These are phyloP conservation scores for Lasius platythorax DNA, from an alignment of 2,888 invertebrate species.

Conservation along the genomic window DNA sequence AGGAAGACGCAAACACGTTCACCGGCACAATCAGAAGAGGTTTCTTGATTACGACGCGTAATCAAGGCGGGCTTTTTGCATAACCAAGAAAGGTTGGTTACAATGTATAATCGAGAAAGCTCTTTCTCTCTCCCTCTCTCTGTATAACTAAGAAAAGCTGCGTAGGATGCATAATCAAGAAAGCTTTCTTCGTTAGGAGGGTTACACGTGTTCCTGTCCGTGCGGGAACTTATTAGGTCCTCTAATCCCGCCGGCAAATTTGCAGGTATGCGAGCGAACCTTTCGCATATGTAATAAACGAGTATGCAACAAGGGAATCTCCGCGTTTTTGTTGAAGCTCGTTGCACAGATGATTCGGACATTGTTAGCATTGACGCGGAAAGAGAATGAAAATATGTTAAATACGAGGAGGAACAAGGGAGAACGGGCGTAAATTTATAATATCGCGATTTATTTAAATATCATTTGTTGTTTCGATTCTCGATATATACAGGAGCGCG, in stretches of 20 bases:
- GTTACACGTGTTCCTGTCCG: conserved; percentile 56
- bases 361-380: neutral
- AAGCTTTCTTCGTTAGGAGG: conserved; percentile 52
- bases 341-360: conserved; percentile 36
- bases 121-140: neutral
- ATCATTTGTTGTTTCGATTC: conserved; percentile 9
- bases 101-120: conserved; percentile 56
- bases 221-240: conserved; percentile 52
- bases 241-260: conserved; percentile 55
- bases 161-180: conserved; percentile 57
- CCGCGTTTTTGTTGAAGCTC: conserved; percentile 26
- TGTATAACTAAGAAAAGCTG: conserved; percentile 56
- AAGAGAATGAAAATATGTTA: neutral
- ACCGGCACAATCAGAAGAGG: conserved; percentile 53
- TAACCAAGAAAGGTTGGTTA: conserved; percentile 56
- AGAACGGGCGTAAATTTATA: neutral
- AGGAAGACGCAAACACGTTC: conserved; percentile 49
- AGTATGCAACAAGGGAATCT: conserved; percentile 41
- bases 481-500: neutral
- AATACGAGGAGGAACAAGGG: no score
- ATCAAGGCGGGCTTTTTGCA: conserved; percentile 56
- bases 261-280: conserved; percentile 48
- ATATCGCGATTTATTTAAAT: neutral
- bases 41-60: conserved; percentile 56
- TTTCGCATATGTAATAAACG: conserved; percentile 56